Percentiles rank a stretch among this genome's conserved stretches.
phyloP scores from a whole-genome alignment of 2,888 invertebrate species.

The Zygogramma bicolorata region DNA sequence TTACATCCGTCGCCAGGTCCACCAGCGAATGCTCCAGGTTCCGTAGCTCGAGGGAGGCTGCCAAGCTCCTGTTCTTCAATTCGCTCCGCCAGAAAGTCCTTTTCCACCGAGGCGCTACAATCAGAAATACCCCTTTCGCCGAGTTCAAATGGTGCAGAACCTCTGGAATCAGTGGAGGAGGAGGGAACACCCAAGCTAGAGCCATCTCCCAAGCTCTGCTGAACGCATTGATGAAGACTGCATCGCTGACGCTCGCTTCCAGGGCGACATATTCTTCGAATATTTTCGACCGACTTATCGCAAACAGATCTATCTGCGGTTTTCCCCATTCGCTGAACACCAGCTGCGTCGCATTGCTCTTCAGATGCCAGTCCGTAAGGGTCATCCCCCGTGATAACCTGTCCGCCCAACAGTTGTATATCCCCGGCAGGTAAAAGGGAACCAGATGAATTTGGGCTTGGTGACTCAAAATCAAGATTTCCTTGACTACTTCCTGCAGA shows the following conservation, averaged over 20 bases:
- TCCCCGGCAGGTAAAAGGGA: not conserved
- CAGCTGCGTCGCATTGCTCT: conserved; percentile 26
- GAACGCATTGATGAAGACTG: no score
- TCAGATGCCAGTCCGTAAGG: conserved; percentile 50
- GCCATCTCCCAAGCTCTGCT: no score
- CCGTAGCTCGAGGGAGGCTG: conserved; percentile 16
- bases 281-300: no score
- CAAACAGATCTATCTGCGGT: no score
- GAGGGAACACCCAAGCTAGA: no score
- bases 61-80: conserved; percentile 53
- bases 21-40: conserved; percentile 22
- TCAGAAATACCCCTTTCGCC: no score
- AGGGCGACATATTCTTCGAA: no score
- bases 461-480: not conserved
- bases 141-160: no score
- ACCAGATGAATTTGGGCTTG: not conserved
- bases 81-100: conserved; percentile 55
- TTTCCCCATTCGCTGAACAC: no score
- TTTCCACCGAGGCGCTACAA: not conserved
- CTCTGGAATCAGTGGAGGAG: no score
- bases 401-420: no score
- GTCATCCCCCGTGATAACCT: not conserved
- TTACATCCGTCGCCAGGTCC: conserved; percentile 20
- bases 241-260: no score
- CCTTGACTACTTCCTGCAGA: not conserved